phyloP scores from a whole-genome alignment of 2,888 invertebrate species.

The Nomada lathburiana region DNA sequence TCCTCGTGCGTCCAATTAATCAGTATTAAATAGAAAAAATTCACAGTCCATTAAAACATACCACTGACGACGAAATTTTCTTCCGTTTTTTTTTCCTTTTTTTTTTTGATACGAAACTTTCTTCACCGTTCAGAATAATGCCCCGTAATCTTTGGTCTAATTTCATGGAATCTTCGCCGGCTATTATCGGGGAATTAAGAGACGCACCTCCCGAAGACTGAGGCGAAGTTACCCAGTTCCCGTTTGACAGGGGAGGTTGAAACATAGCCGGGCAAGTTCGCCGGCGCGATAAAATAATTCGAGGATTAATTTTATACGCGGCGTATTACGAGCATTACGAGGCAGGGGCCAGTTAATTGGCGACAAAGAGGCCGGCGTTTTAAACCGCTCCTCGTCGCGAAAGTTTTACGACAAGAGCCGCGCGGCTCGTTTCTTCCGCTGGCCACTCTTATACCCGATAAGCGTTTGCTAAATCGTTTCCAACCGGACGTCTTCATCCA shows the following conservation, averaged over 20 bases:
- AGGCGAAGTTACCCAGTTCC: background rate
- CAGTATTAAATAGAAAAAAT: no score
- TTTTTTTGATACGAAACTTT: no score
- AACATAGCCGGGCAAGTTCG: background rate
- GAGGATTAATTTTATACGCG: constrained; percentile 41
- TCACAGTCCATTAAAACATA: no score
- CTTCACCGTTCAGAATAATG: background rate
- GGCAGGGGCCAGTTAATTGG: constrained; percentile 35
- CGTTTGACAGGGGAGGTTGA: background rate
- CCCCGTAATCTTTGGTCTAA: no score
- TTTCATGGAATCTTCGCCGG: background rate
- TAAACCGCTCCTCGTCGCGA: constrained; percentile 11
- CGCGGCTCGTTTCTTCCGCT: constrained; percentile 23
- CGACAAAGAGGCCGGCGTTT: constrained; percentile 42
- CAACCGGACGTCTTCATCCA: constrained; percentile 16
- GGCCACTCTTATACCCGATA: constrained; percentile 18
- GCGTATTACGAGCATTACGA: constrained; percentile 29
- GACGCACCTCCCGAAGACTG: no score
- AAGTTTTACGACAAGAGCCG: constrained; percentile 35
- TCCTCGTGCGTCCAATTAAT: no score
- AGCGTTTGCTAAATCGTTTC: constrained; percentile 16
- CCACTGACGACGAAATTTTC: no score
- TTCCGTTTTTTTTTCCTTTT: no score
- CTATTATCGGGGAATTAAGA: background rate
- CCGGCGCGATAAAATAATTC: constrained; percentile 27